phyloP scores from a whole-genome alignment of 2,797 vertebrate genomes.

The Halcyon chelicuti region DNA sequence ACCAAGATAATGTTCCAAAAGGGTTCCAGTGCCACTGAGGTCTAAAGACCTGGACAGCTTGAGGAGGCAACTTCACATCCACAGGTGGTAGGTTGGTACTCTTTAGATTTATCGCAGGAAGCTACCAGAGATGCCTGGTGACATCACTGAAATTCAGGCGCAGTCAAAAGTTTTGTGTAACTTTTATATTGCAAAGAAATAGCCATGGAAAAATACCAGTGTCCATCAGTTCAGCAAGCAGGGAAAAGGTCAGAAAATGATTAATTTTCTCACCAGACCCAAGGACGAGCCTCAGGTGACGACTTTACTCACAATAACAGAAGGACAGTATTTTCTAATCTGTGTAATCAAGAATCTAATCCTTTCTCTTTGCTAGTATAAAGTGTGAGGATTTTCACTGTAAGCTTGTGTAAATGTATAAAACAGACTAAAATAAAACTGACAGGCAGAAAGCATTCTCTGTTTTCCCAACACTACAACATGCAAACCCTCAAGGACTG shows the following conservation, averaged over 20 bases:
- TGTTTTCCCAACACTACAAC: background rate
- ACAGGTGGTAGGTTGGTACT: background rate
- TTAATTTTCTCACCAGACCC: background rate
- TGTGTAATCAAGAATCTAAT: constrained; percentile 33
- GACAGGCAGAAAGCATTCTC: background rate
- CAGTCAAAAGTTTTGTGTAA: background rate
- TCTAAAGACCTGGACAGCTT: background rate
- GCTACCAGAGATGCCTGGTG: background rate
- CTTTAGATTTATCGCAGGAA: background rate
- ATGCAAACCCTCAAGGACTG: background rate
- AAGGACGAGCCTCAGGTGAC: constrained; percentile 18
- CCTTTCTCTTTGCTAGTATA: background rate
- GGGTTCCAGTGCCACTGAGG: background rate
- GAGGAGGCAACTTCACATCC: background rate
- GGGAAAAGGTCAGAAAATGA: constrained; percentile 34
- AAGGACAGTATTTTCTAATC: constrained; percentile 40
- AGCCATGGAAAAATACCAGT: background rate
- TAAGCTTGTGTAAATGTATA: background rate
- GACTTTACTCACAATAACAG: constrained; percentile 1
- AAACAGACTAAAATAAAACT: constrained; percentile 18
- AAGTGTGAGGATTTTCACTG: background rate
- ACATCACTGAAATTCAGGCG: background rate
- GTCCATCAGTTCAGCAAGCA: background rate
- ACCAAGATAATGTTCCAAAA: background rate
- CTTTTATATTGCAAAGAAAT: background rate